Evolutionary conservation across 2,888 invertebrate species (phyloP), one percentile per base, ranked within the genome.

Genomic region (Ferrisia virgata): DNA sequence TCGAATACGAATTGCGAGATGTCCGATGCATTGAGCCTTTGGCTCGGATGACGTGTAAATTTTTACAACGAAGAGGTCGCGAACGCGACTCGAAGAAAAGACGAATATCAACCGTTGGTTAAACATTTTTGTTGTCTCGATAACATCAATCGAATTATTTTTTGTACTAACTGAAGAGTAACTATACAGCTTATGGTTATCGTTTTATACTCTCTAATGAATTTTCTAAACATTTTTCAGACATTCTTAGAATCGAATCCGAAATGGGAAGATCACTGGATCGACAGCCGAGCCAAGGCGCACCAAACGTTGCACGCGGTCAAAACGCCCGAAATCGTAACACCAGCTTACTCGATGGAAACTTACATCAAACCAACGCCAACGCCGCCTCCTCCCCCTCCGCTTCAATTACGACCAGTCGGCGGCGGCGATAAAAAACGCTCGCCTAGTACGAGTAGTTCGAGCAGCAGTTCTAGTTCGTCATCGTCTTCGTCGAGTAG

Each of bases 231-330:
- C 22, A 84, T 82, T 86, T 88, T 88, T 33, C 88, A 96, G 95
- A 92, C 92, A 87, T 95, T 94, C 88, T 92, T 94, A 22, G 93
- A 94, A 85, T 93, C 94, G 88, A 95, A 95, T 89, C 95, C 95
- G 0, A 94, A 94, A 87, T 96, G 95, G 93, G 96, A 96, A 88
- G 93, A 93, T 0, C 94, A 95, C 87, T 96, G 95, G 95, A 91
- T 94, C 90, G 93, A 93, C 9, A 95, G 95, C 88, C 91, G 96
- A 4, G 94, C 94, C 87, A 93, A 92, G 86, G 92, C 93, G 0
- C 91, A n/a, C 13, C 36, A 76, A 15, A 31, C 43, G 28, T 3
- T 2, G 64, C 13, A 33, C 6, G 8, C n/a, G 25, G 36, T 28
- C 39, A 47, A 31, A 28, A 31, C 79, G 31, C n/a, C 79, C 11